These are phyloP conservation scores for Dermolepida albohirtum DNA, from an alignment of 2,888 invertebrate species.

Conservation along the genomic window DNA sequence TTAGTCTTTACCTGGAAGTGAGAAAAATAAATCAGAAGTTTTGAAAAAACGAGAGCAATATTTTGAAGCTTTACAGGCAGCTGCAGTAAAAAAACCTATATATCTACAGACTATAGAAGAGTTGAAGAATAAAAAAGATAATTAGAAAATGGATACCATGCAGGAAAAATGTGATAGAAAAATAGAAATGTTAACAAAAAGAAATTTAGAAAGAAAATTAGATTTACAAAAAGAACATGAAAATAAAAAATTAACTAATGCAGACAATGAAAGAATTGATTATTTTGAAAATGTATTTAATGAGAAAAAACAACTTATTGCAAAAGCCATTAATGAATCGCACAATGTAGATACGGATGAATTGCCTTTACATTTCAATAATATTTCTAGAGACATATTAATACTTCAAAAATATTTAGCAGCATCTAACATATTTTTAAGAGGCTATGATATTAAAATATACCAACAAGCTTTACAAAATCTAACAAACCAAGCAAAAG, in stretches of 20 bases:
- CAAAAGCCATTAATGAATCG: slow-evolving; percentile 68
- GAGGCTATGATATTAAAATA: slow-evolving; percentile 83
- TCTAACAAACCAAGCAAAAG: slow-evolving; percentile 76
- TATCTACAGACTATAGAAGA: slow-evolving; percentile 39
- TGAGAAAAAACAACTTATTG: slow-evolving; percentile 74
- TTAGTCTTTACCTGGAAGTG: slow-evolving; percentile 43
- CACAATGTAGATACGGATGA: slow-evolving; percentile 66
- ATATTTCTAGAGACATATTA: slow-evolving; percentile 78
- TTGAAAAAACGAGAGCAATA: slow-evolving; percentile 59
- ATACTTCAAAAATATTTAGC: slow-evolving; percentile 83
- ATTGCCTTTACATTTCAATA: slow-evolving; percentile 73
- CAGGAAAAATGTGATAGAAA: slow-evolving; percentile 63
- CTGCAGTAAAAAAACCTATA: slow-evolving; percentile 56
- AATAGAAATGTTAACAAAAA: slow-evolving; percentile 64
- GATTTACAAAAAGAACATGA: slow-evolving; percentile 75
- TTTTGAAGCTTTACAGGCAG: slow-evolving; percentile 66
- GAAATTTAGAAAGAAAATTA: slow-evolving; percentile 75
- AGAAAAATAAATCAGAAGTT: slow-evolving; percentile 53
- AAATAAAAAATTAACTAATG: slow-evolving; percentile 72
- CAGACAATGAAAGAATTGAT: slow-evolving; percentile 76
- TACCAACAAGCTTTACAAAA: slow-evolving; percentile 80
- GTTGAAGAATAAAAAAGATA: slow-evolving; percentile 16
- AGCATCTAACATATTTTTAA: slow-evolving; percentile 82
- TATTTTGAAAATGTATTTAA: slow-evolving; percentile 79
- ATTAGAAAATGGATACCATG: slow-evolving; percentile 40